Percentiles rank a stretch among this genome's conserved stretches.
phyloP scores from a whole-genome alignment of 2,888 invertebrate species.

The Dasysyrphus albostriatus region DNA sequence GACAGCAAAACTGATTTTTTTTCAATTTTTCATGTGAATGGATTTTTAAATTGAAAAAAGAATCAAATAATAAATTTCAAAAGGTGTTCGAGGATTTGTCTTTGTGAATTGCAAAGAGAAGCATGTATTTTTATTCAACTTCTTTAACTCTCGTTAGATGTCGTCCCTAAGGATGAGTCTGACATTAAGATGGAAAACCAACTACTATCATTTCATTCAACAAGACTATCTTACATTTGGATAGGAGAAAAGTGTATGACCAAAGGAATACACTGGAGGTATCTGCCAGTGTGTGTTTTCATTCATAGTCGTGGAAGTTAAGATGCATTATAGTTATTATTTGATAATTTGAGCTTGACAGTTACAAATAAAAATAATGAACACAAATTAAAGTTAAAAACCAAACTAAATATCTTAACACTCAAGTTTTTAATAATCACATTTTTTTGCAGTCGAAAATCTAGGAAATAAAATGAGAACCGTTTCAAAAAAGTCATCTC shows the following conservation, averaged over 20 bases:
- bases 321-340: neutral
- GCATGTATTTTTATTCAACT: slow-evolving; percentile 2
- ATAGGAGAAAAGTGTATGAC: neutral
- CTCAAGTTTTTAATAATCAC: too few relatives aligned
- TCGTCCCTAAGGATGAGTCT: slow-evolving; percentile 1
- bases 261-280: neutral
- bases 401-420: too few relatives aligned
- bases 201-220: neutral
- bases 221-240: neutral
- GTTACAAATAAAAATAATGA: too few relatives aligned
- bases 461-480: too few relatives aligned
- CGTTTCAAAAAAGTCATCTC: too few relatives aligned
- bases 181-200: slow-evolving; percentile 1
- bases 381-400: too few relatives aligned
- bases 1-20: neutral
- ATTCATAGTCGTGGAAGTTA: neutral
- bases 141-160: neutral
- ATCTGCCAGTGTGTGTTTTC: neutral
- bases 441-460: too few relatives aligned
- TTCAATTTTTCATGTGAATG: neutral
- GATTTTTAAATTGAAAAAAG: slow-evolving; percentile 2
- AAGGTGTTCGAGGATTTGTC: neutral
- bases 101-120: slow-evolving; percentile 1
- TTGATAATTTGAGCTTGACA: too few relatives aligned
- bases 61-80: slow-evolving; percentile 2